Evolutionary conservation across 2,113 vertebrate species (phyloP).

Genomic region (Phrynosoma blainvillii): DNA sequence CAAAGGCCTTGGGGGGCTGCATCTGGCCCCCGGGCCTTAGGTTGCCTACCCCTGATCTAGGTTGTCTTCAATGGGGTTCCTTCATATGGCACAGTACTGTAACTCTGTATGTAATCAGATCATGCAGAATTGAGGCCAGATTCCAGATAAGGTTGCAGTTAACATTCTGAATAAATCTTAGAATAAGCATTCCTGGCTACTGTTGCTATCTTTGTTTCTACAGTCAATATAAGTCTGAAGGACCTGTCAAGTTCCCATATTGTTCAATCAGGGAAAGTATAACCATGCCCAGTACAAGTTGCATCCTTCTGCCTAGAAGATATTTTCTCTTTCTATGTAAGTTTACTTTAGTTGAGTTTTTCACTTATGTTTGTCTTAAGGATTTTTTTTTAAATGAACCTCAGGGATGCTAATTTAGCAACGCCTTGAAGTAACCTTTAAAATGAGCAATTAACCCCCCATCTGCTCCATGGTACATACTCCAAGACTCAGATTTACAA

Average conservation of each 20-base stretch:
- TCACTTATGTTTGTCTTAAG: background rate
- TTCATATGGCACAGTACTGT: no score
- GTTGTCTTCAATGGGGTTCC: no score
- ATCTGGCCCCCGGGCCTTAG: no score
- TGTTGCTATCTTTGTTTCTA: background rate
- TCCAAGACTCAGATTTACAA: background rate
- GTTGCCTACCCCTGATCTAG: no score
- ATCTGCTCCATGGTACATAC: background rate
- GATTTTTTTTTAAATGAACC: background rate
- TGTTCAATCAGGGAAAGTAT: background rate
- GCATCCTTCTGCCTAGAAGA: background rate
- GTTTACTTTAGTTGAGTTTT: background rate
- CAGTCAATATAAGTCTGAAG: no score
- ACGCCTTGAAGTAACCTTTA: background rate
- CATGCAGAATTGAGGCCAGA: no score
- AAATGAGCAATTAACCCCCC: constrained; percentile 12
- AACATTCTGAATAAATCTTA: background rate
- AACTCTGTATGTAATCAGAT: no score
- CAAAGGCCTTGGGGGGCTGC: no score
- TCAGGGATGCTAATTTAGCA: background rate
- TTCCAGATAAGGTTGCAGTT: no score
- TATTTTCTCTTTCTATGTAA: background rate
- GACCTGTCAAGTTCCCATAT: background rate
- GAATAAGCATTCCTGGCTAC: background rate
- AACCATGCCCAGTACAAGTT: background rate